Percentiles rank a stretch among this genome's conserved stretches.
Evolutionary conservation across 2,113 vertebrate species (phyloP).

Genomic region (Semnornis frantzii): DNA sequence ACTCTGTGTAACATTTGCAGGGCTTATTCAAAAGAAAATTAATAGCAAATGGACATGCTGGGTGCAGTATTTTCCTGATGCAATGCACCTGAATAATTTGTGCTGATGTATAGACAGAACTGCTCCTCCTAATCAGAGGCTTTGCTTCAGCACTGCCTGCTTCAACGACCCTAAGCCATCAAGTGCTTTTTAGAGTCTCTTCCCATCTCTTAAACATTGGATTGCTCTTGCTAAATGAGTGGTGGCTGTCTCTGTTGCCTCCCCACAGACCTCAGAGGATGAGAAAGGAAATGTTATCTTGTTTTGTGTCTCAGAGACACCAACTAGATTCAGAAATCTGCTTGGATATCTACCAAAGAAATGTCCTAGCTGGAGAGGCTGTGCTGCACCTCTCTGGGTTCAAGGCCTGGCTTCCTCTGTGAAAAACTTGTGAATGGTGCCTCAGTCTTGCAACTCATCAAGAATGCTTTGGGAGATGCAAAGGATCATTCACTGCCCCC

Average conservation of each 20-base stretch:
- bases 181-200: conserved; percentile 35
- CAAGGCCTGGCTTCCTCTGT: not conserved
- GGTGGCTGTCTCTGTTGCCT: conserved; percentile 53
- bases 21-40: conserved; percentile 28
- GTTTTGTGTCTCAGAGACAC: conserved; percentile 18
- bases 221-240: conserved; percentile 50
- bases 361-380: not conserved
- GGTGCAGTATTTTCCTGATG: conserved; percentile 33
- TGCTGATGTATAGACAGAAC: conserved; percentile 43
- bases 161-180: conserved; percentile 42
- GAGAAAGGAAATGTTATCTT: conserved; percentile 22
- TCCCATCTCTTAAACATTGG: conserved; percentile 57
- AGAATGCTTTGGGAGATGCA: rapidly evolving
- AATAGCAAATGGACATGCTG: conserved; percentile 10
- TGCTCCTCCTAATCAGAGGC: conserved; percentile 19
- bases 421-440: not conserved
- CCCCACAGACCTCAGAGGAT: conserved; percentile 4
- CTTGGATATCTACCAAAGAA: not conserved
- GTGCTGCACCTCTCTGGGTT: not conserved
- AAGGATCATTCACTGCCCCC: too few relatives aligned
- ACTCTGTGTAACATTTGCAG: conserved; percentile 1
- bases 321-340: not conserved
- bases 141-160: conserved; percentile 38
- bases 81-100: conserved; percentile 20
- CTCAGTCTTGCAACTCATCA: not conserved